Percentiles rank a stretch among this genome's conserved stretches.
These are phyloP conservation scores for Xenopus tropicalis DNA, from an alignment of 2,113 vertebrate species.

Conservation along the genomic window UCB_Xtro_10.0 CM004443.2:12558001-12558500, in stretches of 20 bases:
- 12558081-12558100: too few species aligned
- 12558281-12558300: constrained; percentile 8
- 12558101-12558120: too few species aligned
- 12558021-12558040: too few species aligned
- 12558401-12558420: background rate
- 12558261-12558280: background rate
- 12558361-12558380: background rate
- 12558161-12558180: background rate
- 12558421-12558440: constrained; percentile 13
- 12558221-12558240: constrained; percentile 2
- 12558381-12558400: background rate
- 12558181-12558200: background rate
- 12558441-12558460: constrained; percentile 33
- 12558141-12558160: too few species aligned
- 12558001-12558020: too few species aligned
- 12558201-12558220: constrained; percentile 19
- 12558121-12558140: too few species aligned
- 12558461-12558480: constrained; percentile 30
- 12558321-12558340: background rate
- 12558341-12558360: background rate
- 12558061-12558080: too few species aligned
- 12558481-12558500: constrained; percentile 24
- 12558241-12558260: constrained; percentile 1
- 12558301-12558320: background rate
- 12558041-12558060: too few species aligned